Percentiles rank a stretch among this genome's conserved stretches.
Evolutionary conservation across 1,140 invertebrate species (phyloP).

Genomic region (Piezodorus guildinii): DNA sequence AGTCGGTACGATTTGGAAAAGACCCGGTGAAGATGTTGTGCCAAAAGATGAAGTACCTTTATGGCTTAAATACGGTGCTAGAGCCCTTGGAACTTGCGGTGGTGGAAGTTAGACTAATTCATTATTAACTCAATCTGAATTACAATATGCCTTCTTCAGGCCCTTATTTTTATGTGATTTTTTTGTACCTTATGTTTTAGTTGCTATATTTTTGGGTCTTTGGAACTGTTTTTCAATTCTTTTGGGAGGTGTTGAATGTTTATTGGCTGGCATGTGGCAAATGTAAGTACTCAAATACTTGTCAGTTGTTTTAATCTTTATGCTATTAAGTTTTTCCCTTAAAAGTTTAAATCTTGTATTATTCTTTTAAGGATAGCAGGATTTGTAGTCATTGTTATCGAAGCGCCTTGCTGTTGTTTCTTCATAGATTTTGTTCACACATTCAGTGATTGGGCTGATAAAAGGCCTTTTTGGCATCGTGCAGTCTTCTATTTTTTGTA

Average conservation of each 20-base stretch:
- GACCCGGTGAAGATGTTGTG: constrained; percentile 58
- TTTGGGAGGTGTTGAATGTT: constrained; percentile 47
- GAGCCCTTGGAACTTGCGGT: constrained; percentile 71
- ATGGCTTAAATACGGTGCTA: constrained; percentile 78
- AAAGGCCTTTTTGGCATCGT: constrained; percentile 78
- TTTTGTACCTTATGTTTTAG: constrained; percentile 42
- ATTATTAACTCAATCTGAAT: not conserved
- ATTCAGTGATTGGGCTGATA: constrained; percentile 67
- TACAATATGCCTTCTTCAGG: not conserved
- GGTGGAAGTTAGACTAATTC: constrained; percentile 53
- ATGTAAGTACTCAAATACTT: constrained; percentile 44
- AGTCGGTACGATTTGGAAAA: constrained; percentile 58
- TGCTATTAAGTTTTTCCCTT: not conserved
- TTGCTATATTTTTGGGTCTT: constrained; percentile 77
- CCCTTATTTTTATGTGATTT: not conserved
- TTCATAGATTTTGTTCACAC: constrained; percentile 86
- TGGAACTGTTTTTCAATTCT: constrained; percentile 64
- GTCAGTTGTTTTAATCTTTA: not conserved
- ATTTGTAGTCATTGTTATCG: constrained; percentile 72
- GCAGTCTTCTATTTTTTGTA: constrained; percentile 75
- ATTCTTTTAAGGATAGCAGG: constrained; percentile 50
- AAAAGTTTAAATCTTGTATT: not conserved
- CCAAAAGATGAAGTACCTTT: constrained; percentile 71
- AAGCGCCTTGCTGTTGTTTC: constrained; percentile 89
- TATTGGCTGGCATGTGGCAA: constrained; percentile 76